phyloP scores from a whole-genome alignment of 1,140 invertebrate species.

The Cyphomyrmex costatus region DNA sequence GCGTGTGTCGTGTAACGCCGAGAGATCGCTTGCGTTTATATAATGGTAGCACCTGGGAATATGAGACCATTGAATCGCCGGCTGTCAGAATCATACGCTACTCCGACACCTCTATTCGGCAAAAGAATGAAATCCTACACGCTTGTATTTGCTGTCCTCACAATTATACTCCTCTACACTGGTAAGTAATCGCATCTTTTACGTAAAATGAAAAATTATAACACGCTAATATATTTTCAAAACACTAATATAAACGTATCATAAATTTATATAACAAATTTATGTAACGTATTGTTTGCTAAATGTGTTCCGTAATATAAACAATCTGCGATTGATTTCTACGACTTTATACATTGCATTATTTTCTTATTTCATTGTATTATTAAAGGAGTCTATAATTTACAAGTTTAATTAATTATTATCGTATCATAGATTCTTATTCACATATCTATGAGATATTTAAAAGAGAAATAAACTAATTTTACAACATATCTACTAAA shows the following conservation, averaged over 20 bases:
- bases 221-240: not conserved
- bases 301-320: too few species aligned
- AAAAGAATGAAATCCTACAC: constrained; percentile 75
- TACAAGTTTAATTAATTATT: too few species aligned
- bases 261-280: too few species aligned
- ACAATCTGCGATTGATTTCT: too few species aligned
- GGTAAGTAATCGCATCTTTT: constrained; percentile 70
- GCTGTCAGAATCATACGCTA: constrained; percentile 72
- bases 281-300: too few species aligned
- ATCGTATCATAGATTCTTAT: not conserved
- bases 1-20: constrained; percentile 49
- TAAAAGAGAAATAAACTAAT: not conserved
- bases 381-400: too few species aligned
- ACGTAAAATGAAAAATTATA: constrained; percentile 7
- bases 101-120: constrained; percentile 30
- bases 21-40: constrained; percentile 76
- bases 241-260: not conserved
- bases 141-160: constrained; percentile 59
- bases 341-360: too few species aligned
- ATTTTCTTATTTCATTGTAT: too few species aligned
- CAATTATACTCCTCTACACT: constrained; percentile 34
- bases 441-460: not conserved
- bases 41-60: constrained; percentile 77
- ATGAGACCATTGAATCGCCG: constrained; percentile 80
- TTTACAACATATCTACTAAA: not conserved